Base-by-base conservation (phyloP, 2,888 invertebrate genomes). In the Spodoptera littoralis region DNA sequence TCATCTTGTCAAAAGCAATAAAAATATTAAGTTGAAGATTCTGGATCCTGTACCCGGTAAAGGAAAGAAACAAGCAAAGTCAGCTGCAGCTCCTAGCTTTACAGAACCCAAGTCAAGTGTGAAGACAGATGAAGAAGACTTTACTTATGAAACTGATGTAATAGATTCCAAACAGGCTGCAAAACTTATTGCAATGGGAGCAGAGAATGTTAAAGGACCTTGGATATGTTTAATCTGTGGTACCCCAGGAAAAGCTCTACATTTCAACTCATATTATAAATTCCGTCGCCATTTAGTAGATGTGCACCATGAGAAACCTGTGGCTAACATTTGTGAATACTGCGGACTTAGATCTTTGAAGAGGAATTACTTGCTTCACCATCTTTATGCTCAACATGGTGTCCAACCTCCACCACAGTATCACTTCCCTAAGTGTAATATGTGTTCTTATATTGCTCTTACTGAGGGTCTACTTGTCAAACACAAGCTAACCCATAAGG, bases 21-120 rank as follows among this genome's bases (percentile, higher is more conserved):
- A 98, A 87, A 98, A 97, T 83, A 98, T 98, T 42, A 97, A 97
- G 84, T 88, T 98, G 13, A 98, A 98, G 91, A 98, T 98, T 70
- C 95, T 98, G 89, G 96, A 97, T 63, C 96, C 96, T 63, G 91
- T 61, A 2, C 55, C 71, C 45, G 86, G 83, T 64, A 91, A 88
- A 64, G 65, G 77, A 41, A 73, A 47, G 55, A 78, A 68, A 55
- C 63, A 57, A 27, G 73, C 60, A 74, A 82, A 65, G 60, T 42
- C 58, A 47, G 56, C 77, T 53, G 11, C 61, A 48, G 54, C 79
- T 52, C 58, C 73, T 12, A 73, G 61, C 54, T 77, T 76, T 48
- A 60, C 73, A 55, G 80, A 86, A 61, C 82, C 86, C 13, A 86
- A 87, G 69, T 72, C 81, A 2, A 72, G 74, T 18, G 44, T 72